Base-by-base conservation (phyloP, 2,113 vertebrate species). In the Saimiri boliviensis region DNA sequence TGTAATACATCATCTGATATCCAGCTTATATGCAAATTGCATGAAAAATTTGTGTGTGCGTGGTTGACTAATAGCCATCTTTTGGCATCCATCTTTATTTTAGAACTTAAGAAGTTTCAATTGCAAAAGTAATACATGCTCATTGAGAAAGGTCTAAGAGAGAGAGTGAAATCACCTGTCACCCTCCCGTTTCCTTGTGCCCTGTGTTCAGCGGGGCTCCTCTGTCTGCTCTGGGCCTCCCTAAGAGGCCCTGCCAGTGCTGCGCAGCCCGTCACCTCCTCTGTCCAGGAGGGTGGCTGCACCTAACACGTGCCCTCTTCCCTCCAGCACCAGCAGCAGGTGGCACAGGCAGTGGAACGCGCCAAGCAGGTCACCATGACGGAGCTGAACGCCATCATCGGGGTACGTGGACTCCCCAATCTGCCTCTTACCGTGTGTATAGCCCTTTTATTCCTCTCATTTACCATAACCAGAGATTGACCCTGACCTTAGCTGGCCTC, bases 391-490 rank as follows among this genome's bases (percentile, higher is more conserved):
- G 99, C 99, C 98, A 99, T 99, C 99, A 99, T 99, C 99, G 99
- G 99, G 99, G 99, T 99, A 99, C 99, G 99, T 99, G 99, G 99
- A 99, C 99, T 99, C 99, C 99, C 99, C 99, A 99, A 98, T 99
- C 99, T 99, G 99, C 99, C 99, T 99, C 99, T 99, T 98, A 99
- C 99, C 99, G 99, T 99, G 99, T 99, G 99, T 99, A 99, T 99
- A 99, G 98, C 99, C 99, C 99, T 99, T 98, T 99, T 99, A 98
- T 99, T 99, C 98, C 99, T 99, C 92, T 99, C 98, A 98, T 99
- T 99, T 98, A 97, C 98, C 98, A 37, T 97, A 95, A 98, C 77
- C 98, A 97, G 98, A 99, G 99, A 98, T 71, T 98, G 98, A 98
- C 96, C 91, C 99, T 99, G 99, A 97, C 94, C 88, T 95, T 97